A percentile compares a stretch with the other conserved stretches of the same genome.
Evolutionary conservation across 1,140 invertebrate genomes (phyloP).

Genomic region (Drosophila burlai): DNA sequence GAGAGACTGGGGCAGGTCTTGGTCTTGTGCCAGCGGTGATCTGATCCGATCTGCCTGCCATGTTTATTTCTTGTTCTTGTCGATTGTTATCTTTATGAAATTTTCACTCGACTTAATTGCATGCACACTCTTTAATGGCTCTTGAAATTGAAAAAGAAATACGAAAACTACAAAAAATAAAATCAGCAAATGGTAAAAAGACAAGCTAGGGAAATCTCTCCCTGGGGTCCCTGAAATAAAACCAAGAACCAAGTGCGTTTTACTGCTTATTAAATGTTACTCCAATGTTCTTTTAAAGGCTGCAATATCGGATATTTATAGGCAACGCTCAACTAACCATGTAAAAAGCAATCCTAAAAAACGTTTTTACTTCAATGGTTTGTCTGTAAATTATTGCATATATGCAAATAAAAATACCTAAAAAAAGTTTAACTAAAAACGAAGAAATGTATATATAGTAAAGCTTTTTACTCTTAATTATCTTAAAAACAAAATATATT

Average conservation of each 20-base stretch:
- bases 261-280: conserved; percentile 75
- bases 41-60: conserved; percentile 52
- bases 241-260: conserved; percentile 46
- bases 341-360: not conserved
- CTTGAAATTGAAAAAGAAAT: conserved; percentile 71
- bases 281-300: not conserved
- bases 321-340: conserved; percentile 36
- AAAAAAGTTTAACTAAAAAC: conserved; percentile 46
- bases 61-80: conserved; percentile 83
- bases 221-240: conserved; percentile 37
- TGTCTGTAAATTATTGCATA: conserved; percentile 66
- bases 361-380: conserved; percentile 13
- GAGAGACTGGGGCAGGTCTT: conserved; percentile 43
- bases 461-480: conserved; percentile 1
- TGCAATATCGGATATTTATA: conserved; percentile 38
- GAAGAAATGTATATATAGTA: not conserved
- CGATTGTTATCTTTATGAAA: conserved; percentile 84
- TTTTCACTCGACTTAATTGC: conserved; percentile 83
- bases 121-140: conserved; percentile 81
- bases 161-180: not conserved
- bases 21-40: conserved; percentile 34
- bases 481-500: not conserved
- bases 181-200: conserved; percentile 2
- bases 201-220: conserved; percentile 16
- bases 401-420: conserved; percentile 60